Base-by-base conservation (phyloP, 2,888 invertebrate species). In the Drosophila neotestacea region DNA sequence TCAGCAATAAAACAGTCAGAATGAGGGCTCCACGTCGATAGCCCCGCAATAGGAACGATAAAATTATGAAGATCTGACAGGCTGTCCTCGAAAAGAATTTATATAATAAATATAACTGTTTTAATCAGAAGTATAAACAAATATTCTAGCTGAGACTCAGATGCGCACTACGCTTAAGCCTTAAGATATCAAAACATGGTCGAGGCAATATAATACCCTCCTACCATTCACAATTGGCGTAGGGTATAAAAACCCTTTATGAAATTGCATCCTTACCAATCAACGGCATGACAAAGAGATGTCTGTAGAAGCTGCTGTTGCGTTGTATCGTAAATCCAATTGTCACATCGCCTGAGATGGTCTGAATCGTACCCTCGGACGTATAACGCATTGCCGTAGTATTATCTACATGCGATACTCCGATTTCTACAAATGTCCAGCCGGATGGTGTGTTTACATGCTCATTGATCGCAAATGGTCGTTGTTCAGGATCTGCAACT, bases 31-130 rank as follows among this genome's bases (percentile, higher is more conserved):
- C 91, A 16, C 92, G 89, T 6, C 88, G 79, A 56, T 88, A 88
- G 36, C 90, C 90, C 10, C 90, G 87, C 39, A 92, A 51, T 10
- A 90, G 68, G 54, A 92, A 92, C 1, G 92, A 89, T 1, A 92
- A 70, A 4, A 89, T 64, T 10, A 92, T 72, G 9, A 92, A 77
- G 2, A 85, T 70, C 58, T 91, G 84, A 6, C 88, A 79, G 27
- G 88, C 92, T 92, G 44, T 27, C 4, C 11, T 9, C n/a, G 11
- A 28, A 28, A 16, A n/a, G 27, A 27, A 44, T 28, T 0, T 11
- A 28, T 4, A 44, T n/a, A 22, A 22, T 22, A 22, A 22, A 22
- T 22, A 22, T 22, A 22, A 22, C 22, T 22, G 22, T 22, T 22
- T 22, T 22, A 22, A 22, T 22, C 2, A 22, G 22, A 22, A 3